Base-by-base conservation (phyloP, 1,140 invertebrate genomes). In the Tigriopus japonicus region DNA sequence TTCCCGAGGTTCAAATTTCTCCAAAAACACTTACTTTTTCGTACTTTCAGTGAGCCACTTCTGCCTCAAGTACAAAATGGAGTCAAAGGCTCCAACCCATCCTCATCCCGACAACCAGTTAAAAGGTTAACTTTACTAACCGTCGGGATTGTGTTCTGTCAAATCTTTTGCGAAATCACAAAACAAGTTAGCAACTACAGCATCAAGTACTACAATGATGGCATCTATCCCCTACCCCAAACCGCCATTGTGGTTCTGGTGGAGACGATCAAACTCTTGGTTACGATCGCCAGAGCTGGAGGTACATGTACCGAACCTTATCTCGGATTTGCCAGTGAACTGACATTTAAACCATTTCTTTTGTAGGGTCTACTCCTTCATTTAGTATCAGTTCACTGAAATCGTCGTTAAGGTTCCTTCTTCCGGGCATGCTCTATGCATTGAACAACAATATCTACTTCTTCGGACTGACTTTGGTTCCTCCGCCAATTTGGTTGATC, bases 361-460 rank as follows among this genome's bases (percentile, higher is more conserved):
- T 49, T 49, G 2, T 10, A 49, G 55, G 28, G 15, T 41, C 55
- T 15, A 14, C 9, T 19, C 59, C 59, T 9, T 40, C 24, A 5
- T 35, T 61, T 2, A 54, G 43, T 42, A 15, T 40, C 12, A 19
- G 1, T 2, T 52, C 43, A 3, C 52, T 61, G 13, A 61, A 61
- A 40, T 21, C 23, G 5, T 61, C 59, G 14, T 23, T 61, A 9
- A 58, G 51, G 15, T 61, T 23, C 28, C 12, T 61, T 1, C 19
- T 61, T 14, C 59, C 59, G 12, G 24, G 43, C 45, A 19, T 61
- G 19, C 17, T 61, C 7, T 61, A 61, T 15, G 59, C 59, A 3
- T 13, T 61, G 12, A 61, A 61, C 23, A 61, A 61, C 59, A 61
- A 61, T 40, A 61, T 61, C 6, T 61, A 61, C 19, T 54, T 53